Conservation (phyloP, 2,888 invertebrate genomes). For the Cephus nigrinus region DNA sequence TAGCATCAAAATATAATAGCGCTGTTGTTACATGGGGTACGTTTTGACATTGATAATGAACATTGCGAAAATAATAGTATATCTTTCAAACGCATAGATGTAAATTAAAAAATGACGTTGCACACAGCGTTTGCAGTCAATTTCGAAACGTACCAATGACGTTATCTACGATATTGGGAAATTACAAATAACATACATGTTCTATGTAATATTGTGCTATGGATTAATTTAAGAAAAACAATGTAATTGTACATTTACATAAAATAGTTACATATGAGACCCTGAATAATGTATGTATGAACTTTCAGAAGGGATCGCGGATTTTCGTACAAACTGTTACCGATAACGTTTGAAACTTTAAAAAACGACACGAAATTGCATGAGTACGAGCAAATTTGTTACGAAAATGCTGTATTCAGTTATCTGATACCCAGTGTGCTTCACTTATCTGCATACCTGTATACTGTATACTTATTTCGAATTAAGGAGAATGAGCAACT, state of each 20-base stretch:
- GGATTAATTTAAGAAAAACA: not conserved
- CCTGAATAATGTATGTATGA: not conserved
- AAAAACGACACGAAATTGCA: conserved; percentile 59
- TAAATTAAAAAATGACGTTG: too few relatives aligned
- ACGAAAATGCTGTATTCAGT: conserved; percentile 78
- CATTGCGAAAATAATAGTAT: too few relatives aligned
- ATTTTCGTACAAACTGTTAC: conserved; percentile 72
- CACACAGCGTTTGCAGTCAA: too few relatives aligned
- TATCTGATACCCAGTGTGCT: conserved; percentile 80
- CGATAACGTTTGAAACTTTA: conserved; percentile 35
- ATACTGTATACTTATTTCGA: conserved; percentile 79
- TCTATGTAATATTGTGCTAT: not conserved
- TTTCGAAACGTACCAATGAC: too few relatives aligned
- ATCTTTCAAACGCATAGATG: too few relatives aligned
- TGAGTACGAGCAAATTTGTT: conserved; percentile 74
- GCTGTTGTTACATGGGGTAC: too few relatives aligned
- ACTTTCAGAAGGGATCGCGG: conserved; percentile 76
- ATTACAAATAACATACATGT: not conserved
- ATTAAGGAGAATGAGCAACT: conserved; percentile 84
- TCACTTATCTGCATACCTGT: conserved; percentile 79
- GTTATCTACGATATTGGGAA: not conserved
- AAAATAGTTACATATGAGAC: not conserved
- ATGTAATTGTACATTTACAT: not conserved
- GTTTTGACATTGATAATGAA: too few relatives aligned
- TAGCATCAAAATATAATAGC: too few relatives aligned